Evolutionary conservation across 2,797 vertebrate genomes (phyloP).

Genomic region (Podarcis lilfordi): DNA sequence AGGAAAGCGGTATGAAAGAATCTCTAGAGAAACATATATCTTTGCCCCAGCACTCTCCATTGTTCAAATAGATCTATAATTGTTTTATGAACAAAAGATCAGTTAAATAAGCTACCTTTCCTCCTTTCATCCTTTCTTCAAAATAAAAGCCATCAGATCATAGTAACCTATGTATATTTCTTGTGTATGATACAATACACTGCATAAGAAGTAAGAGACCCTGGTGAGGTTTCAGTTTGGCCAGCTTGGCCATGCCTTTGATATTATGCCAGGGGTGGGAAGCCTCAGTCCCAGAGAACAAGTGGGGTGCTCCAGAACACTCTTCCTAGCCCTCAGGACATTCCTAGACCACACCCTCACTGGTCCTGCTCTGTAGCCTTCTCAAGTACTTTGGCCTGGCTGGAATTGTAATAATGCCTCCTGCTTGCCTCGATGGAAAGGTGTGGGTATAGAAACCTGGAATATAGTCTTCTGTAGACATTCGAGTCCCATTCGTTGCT

Average conservation of each 20-base stretch:
- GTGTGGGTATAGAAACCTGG: no score
- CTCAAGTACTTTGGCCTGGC: no score
- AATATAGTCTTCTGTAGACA: no score
- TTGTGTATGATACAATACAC: not conserved
- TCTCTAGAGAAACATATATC: not conserved
- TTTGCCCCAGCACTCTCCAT: not conserved
- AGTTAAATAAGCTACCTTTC: not conserved
- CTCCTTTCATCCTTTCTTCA: not conserved
- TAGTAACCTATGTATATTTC: not conserved
- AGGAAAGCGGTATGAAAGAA: not conserved
- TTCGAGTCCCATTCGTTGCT: no score
- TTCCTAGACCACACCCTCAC: no score
- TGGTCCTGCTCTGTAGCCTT: no score
- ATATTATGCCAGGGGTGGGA: not conserved
- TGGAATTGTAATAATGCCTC: no score
- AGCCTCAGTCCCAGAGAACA: no score
- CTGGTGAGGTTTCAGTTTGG: not conserved
- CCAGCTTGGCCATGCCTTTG: not conserved
- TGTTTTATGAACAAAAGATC: constrained; percentile 5
- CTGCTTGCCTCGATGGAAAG: no score
- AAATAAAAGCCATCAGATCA: constrained; percentile 11
- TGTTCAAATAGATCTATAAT: constrained; percentile 8
- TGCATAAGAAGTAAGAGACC: not conserved
- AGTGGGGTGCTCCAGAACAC: no score
- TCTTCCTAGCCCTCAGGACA: no score